Conservation (phyloP, 2,888 invertebrate species). For the Eurytoma californica region DNA sequence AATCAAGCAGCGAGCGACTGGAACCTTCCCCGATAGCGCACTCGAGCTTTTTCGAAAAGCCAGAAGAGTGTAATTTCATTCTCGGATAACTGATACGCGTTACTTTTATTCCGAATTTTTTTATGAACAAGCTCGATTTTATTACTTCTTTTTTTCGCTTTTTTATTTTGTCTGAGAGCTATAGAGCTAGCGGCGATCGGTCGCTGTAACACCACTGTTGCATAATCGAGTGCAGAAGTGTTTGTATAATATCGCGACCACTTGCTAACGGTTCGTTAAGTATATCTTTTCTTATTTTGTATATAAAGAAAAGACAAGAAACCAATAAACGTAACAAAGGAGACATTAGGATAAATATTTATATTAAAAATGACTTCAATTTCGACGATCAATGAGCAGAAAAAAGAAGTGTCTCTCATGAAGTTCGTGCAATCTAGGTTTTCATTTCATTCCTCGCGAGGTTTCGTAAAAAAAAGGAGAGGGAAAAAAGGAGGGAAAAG, state of each 20-base stretch:
- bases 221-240: too few species aligned
- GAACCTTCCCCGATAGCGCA: not conserved
- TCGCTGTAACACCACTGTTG: not conserved
- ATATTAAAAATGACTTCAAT: not conserved
- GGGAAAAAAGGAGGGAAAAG: not conserved
- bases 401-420: conserved; percentile 10
- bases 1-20: conserved; percentile 13
- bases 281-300: too few species aligned
- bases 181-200: not conserved
- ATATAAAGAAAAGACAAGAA: too few species aligned
- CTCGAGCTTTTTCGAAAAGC: conserved; percentile 25
- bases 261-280: too few species aligned
- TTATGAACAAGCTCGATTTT: conserved; percentile 1
- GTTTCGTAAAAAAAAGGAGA: conserved; percentile 1
- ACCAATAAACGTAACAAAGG: too few species aligned
- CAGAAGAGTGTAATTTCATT: conserved; percentile 48
- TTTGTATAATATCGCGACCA: too few species aligned
- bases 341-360: not conserved
- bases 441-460: conserved; percentile 16
- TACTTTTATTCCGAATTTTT: not conserved
- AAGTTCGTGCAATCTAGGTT: conserved; percentile 24
- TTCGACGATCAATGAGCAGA: not conserved
- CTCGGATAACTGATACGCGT: conserved; percentile 35
- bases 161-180: too few species aligned
- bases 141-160: not conserved